These are phyloP conservation scores for Sander lucioperca DNA, from an alignment of 2,113 vertebrate species.

Conservation along the genomic window DNA sequence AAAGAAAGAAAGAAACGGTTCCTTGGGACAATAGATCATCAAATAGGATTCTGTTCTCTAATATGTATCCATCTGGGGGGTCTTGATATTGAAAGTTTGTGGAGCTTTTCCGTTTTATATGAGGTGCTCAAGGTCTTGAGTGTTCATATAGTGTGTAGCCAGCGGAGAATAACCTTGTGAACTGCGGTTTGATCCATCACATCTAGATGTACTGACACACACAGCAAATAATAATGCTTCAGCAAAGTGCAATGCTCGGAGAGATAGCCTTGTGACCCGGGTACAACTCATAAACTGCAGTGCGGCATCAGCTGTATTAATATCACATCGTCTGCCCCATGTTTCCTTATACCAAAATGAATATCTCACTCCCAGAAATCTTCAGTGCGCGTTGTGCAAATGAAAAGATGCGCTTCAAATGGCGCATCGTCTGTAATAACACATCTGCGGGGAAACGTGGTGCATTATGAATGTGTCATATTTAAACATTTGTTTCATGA, in stretches of 20 bases:
- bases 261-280: slow-evolving; percentile 72
- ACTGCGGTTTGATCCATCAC: slow-evolving; percentile 62
- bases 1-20: slow-evolving; percentile 7
- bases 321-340: slow-evolving; percentile 69
- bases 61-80: slow-evolving; percentile 6
- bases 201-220: slow-evolving; percentile 61
- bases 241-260: slow-evolving; percentile 41
- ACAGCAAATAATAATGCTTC: slow-evolving; percentile 60
- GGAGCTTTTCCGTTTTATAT: slow-evolving; percentile 35
- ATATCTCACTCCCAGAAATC: slow-evolving; percentile 70
- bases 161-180: slow-evolving; percentile 61
- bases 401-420: slow-evolving; percentile 56
- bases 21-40: slow-evolving; percentile 26
- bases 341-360: slow-evolving; percentile 63
- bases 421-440: slow-evolving; percentile 56
- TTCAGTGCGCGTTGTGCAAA: slow-evolving; percentile 46
- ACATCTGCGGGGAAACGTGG: slow-evolving; percentile 52
- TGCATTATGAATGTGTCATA: slow-evolving; percentile 35
- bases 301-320: slow-evolving; percentile 83
- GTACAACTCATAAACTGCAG: slow-evolving; percentile 83
- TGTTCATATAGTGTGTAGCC: slow-evolving; percentile 49
- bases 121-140: slow-evolving; percentile 39
- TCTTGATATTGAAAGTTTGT: slow-evolving; percentile 66
- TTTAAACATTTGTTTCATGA: slow-evolving; percentile 43
- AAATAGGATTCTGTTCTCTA: slow-evolving; percentile 9